These are phyloP conservation scores for Rhinopomastus cyanomelas DNA, from an alignment of 2,113 vertebrate genomes.

Conservation along the genomic window DNA sequence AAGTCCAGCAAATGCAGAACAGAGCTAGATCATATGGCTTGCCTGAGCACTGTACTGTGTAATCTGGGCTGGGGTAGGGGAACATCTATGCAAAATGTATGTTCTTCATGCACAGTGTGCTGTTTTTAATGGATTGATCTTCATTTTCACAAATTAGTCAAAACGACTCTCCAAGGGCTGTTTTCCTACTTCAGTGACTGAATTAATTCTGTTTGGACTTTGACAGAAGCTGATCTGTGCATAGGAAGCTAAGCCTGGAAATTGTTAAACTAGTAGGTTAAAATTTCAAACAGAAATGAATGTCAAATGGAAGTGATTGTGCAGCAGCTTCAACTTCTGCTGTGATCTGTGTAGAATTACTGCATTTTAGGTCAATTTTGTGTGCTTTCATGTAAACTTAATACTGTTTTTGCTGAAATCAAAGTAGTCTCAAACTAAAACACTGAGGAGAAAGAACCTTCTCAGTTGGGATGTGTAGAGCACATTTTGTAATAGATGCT, in stretches of 20 bases:
- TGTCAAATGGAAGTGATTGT: neutral
- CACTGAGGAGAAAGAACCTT: neutral
- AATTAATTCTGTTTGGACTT: neutral
- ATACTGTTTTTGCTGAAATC: constrained; percentile 36
- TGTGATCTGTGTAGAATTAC: neutral
- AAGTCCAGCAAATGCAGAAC: neutral
- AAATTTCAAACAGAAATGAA: neutral
- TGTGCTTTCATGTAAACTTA: constrained; percentile 11
- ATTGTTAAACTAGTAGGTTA: neutral
- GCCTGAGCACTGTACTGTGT: neutral
- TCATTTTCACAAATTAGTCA: neutral
- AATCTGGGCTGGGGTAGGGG: neutral
- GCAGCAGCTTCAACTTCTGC: neutral
- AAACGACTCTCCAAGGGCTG: neutral
- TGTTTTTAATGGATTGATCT: neutral
- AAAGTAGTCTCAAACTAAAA: constrained; percentile 3
- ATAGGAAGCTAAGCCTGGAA: neutral
- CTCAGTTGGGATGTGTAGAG: neutral
- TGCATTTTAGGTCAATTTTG: neutral
- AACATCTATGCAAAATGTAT: neutral
- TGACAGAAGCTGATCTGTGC: neutral
- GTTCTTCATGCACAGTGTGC: neutral
- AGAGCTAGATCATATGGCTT: neutral
- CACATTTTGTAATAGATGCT: constrained; percentile 37
- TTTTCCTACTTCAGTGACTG: neutral